Evolutionary conservation across 2,113 vertebrate species (phyloP), one percentile per base, ranked within the genome.

Genomic region (Podiceps cristatus): DNA sequence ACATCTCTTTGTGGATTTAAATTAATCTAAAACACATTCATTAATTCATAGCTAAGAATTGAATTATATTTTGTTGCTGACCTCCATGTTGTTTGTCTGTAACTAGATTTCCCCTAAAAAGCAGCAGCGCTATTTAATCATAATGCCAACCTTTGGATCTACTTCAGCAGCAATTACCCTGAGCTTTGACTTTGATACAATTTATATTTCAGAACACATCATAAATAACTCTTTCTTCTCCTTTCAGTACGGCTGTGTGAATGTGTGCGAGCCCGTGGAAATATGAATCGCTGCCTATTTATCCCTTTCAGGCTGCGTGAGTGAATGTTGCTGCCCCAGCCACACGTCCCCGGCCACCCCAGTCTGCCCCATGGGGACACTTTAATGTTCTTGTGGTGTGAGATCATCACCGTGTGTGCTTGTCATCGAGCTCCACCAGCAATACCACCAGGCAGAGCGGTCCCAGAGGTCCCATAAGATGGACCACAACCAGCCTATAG

Each of bases 11-110:
- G 84, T 97, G 92, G 92, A 90, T 96, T 94, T 86, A 93, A 97
- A 97, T 98, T 96, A 96, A 97, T 97, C 92, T 95, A 91, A 97
- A 97, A 85, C 72, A 92, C 79, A 93, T 96, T 98, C 97, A 97
- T 98, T 97, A 98, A 97, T 97, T 95, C 95, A 83, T 95, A 97
- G 78, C 81, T 90, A 92, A 80, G 80, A 97, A 98, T 96, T 95
- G 91, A 97, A 95, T 98, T 97, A 97, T 60, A 69, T 87, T 95
- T 96, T 94, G 93, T 87, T 97, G 82, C 94, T 97, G 94, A 97
- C 96, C 88, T 98, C 91, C 76, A 93, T 95, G 89, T 90, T 91
- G 78, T 97, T 97, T 93, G 90, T 69, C 88, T 92, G 25, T 98
- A 98, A 98, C 92, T 95, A 97, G 69, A 95, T 98, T 97, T 97